phyloP scores from a whole-genome alignment of 2,888 invertebrate genomes.

The Drosophila histrio region DNA sequence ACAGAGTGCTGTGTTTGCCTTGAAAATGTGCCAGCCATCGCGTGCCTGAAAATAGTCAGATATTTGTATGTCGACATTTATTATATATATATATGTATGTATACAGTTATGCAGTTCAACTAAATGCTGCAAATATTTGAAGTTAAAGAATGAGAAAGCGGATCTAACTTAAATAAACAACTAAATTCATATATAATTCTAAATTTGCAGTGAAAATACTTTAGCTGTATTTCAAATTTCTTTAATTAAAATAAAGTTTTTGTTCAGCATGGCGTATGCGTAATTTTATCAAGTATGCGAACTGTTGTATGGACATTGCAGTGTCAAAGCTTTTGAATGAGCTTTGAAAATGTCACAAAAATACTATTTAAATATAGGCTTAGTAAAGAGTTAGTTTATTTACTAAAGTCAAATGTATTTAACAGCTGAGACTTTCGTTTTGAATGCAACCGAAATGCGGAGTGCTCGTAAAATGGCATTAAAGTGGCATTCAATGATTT shows the following conservation, averaged over 20 bases:
- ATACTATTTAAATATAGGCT: slow-evolving; percentile 34
- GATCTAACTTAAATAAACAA: not conserved
- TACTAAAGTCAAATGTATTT: slow-evolving; percentile 22
- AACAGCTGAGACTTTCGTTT: slow-evolving; percentile 35
- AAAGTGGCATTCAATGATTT: slow-evolving; percentile 52
- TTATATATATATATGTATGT: slow-evolving; percentile 1
- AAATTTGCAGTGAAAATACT: not conserved
- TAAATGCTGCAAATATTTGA: not conserved
- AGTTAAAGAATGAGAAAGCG: not conserved
- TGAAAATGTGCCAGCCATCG: slow-evolving; percentile 39
- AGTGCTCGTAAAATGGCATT: slow-evolving; percentile 23
- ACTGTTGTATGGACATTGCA: not conserved
- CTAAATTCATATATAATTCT: not conserved
- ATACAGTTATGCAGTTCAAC: not conserved
- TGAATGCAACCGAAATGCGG: slow-evolving; percentile 4
- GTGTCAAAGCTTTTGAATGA: not conserved
- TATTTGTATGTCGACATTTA: not conserved
- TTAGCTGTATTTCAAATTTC: not conserved
- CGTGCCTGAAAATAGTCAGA: slow-evolving; percentile 40
- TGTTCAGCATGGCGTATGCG: slow-evolving; percentile 11
- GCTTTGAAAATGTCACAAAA: slow-evolving; percentile 6
- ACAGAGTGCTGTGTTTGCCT: slow-evolving; percentile 32
- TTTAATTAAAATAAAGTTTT: not conserved
- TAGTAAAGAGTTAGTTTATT: slow-evolving; percentile 18
- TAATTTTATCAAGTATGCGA: slow-evolving; percentile 8